Conservation (phyloP, 2,113 vertebrate species). For the Lontra canadensis region DNA sequence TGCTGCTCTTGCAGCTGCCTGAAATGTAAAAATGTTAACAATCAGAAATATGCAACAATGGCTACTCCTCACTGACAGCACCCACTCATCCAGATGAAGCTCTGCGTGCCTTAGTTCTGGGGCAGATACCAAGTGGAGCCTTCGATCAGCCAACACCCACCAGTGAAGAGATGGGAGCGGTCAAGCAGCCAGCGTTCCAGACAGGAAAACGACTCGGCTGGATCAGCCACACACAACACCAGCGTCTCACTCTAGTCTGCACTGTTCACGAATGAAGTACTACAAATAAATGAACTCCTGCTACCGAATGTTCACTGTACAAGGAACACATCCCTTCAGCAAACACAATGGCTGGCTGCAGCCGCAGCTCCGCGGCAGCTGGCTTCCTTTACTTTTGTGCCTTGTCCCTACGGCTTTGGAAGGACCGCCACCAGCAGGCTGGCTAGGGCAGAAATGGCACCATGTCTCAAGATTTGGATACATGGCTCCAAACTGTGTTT, state of each 20-base stretch:
- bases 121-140: not conserved
- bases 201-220: not conserved
- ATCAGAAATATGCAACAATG: not conserved
- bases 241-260: not conserved
- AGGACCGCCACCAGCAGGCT: not conserved
- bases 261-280: not conserved
- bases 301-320: not conserved
- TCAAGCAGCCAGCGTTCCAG: not conserved
- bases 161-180: not conserved
- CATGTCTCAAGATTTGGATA: not conserved
- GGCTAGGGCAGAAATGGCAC: not conserved
- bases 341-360: not conserved
- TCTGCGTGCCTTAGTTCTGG: not conserved
- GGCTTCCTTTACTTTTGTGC: not conserved
- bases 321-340: not conserved
- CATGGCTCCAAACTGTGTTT: not conserved
- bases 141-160: not conserved
- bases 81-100: not conserved
- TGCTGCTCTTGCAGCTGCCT: constrained; percentile 98
- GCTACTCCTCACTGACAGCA: not conserved
- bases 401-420: not conserved
- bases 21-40: not conserved
- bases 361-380: not conserved
- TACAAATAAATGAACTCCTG: not conserved
- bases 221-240: not conserved